Evolutionary conservation across 2,113 vertebrate species (phyloP).

Genomic region (Etheostoma spectabile): DNA sequence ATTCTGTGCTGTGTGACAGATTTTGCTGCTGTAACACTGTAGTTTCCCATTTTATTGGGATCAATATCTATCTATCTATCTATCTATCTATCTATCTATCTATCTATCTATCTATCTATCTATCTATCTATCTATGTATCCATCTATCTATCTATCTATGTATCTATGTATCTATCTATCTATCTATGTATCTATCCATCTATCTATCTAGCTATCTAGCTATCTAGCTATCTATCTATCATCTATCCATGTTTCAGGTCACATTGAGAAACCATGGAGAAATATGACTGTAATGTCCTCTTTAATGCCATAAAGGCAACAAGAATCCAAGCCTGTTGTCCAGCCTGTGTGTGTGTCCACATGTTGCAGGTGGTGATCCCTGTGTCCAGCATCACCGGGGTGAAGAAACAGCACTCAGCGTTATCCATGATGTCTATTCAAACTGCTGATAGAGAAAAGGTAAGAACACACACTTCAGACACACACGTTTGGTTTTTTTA

Average conservation of each 20-base stretch:
- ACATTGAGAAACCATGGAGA: not conserved
- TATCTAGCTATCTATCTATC: too few relatives aligned
- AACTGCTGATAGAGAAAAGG: constrained; percentile 85
- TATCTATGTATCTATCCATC: too few relatives aligned
- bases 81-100: too few relatives aligned
- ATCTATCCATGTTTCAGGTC: not conserved
- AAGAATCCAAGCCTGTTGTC: not conserved
- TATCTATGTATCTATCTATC: too few relatives aligned
- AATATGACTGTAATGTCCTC: not conserved
- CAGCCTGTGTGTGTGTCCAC: not conserved
- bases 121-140: not conserved
- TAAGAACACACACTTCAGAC: constrained; percentile 58
- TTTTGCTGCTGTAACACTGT: too few relatives aligned
- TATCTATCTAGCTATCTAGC: too few relatives aligned
- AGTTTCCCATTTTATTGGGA: too few relatives aligned
- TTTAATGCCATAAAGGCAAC: not conserved
- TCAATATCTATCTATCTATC: too few relatives aligned
- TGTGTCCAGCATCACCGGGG: constrained; percentile 56
- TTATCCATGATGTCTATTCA: constrained; percentile 87
- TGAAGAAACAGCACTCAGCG: constrained; percentile 87
- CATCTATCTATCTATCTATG: too few relatives aligned
- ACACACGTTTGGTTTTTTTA: not conserved
- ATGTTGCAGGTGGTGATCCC: constrained; percentile 82
- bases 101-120: too few relatives aligned
- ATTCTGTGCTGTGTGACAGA: too few relatives aligned